Conservation (phyloP, 92 coral and sea anemone species). For the Actinostola sp. region DNA sequence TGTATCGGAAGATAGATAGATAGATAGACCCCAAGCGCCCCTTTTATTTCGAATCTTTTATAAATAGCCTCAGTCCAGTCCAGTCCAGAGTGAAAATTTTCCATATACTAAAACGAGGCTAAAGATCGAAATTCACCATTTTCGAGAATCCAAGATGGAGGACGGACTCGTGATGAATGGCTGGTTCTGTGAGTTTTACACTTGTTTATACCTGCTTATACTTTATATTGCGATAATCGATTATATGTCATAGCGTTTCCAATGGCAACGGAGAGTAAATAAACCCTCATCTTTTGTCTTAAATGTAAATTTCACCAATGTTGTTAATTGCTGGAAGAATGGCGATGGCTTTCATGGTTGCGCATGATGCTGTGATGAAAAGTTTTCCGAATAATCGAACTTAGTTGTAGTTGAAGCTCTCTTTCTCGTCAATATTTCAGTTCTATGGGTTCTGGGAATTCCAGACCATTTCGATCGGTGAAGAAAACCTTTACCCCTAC, state of each 20-base stretch:
- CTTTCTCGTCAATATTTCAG: conserved; percentile 26
- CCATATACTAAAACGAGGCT: conserved; percentile 6
- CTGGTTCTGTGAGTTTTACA: neutral
- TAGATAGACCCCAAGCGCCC: too few relatives aligned
- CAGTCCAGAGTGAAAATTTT: too few relatives aligned
- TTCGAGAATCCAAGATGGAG: conserved; percentile 26
- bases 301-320: conserved; percentile 21
- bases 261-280: conserved; percentile 25
- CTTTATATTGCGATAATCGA: neutral
- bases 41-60: too few relatives aligned
- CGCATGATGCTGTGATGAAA: neutral
- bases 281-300: conserved; percentile 22
- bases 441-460: conserved; percentile 97
- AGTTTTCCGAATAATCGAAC: neutral
- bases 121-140: too few relatives aligned
- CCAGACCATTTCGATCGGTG: conserved; percentile 57
- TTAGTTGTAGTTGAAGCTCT: neutral
- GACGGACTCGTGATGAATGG: neutral
- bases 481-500: conserved; percentile 1
- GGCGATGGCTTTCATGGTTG: too few relatives aligned
- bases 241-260: too few relatives aligned
- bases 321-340: neutral
- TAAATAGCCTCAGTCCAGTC: too few relatives aligned
- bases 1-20: too few relatives aligned
- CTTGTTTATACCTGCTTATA: neutral